Conservation (phyloP, 2,888 invertebrate species). For the Papilio protenor region DNA sequence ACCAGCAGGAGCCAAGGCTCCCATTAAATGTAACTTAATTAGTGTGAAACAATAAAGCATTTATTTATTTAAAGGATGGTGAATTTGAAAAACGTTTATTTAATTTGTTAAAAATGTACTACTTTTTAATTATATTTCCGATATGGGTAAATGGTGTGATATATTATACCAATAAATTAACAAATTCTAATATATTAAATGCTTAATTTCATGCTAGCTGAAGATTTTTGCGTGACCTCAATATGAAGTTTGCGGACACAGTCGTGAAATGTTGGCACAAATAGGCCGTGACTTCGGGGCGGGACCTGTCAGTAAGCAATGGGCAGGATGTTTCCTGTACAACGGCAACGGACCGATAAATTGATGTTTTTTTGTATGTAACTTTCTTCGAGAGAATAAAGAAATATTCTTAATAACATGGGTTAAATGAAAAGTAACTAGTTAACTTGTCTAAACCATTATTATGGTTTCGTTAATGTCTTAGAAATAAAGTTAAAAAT, state of each 20-base stretch:
- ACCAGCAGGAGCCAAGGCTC: no score
- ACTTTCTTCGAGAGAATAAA: neutral
- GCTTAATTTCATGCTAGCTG: neutral
- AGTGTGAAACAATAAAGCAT: no score
- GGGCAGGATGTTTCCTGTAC: neutral
- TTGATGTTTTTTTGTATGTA: conserved; percentile 5
- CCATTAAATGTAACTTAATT: no score
- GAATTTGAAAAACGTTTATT: no score
- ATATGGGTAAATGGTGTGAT: no score
- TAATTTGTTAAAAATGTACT: no score
- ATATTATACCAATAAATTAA: neutral
- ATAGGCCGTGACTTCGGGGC: conserved; percentile 14
- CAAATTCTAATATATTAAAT: neutral
- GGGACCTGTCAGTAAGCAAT: conserved; percentile 15
- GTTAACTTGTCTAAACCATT: neutral
- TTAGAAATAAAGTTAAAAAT: neutral
- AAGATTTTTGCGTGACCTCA: neutral
- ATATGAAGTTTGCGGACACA: conserved; percentile 8
- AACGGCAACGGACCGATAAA: conserved; percentile 17
- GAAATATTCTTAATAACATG: neutral
- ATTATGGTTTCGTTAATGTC: neutral
- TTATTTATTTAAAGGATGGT: no score
- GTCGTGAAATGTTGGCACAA: conserved; percentile 12
- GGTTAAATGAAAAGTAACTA: neutral
- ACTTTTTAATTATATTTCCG: no score